Evolutionary conservation across 2,113 vertebrate species (phyloP).

Genomic region (Colaptes auratus): DNA sequence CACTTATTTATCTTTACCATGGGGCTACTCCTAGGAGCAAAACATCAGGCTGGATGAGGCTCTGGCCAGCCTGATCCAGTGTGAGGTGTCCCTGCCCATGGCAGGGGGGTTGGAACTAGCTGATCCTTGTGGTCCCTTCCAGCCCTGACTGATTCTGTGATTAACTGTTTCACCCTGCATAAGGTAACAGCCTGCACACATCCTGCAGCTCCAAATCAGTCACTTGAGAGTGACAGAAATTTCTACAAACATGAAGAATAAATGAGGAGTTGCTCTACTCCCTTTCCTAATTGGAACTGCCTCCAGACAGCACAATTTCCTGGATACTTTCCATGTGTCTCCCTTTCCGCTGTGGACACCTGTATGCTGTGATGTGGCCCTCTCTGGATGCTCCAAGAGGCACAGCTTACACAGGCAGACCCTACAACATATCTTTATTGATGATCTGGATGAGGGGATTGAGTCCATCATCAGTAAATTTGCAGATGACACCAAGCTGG

Average conservation of each 20-base stretch:
- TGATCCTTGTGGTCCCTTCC: too few relatives aligned
- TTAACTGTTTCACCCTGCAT: background rate
- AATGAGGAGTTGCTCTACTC: background rate
- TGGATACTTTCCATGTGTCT: background rate
- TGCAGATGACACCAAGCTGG: too few relatives aligned
- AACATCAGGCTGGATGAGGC: too few relatives aligned
- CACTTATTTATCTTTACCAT: background rate
- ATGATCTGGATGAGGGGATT: too few relatives aligned
- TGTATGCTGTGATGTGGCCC: background rate
- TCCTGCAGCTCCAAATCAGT: background rate
- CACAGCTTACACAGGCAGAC: background rate
- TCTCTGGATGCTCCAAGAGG: background rate
- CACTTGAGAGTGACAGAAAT: background rate
- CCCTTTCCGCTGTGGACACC: background rate
- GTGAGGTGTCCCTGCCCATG: too few relatives aligned
- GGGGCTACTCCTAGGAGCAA: background rate
- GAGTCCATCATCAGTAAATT: too few relatives aligned
- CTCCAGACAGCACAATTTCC: accelerated
- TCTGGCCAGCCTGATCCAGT: too few relatives aligned
- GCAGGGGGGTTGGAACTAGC: too few relatives aligned
- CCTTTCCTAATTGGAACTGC: background rate
- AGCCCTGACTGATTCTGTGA: too few relatives aligned
- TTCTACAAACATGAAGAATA: too few relatives aligned
- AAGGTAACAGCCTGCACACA: background rate
- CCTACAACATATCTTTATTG: too few relatives aligned